Percentiles rank a stretch among this genome's conserved stretches.
Conservation (phyloP, 2,113 vertebrate genomes). For the Globicephala melas region DNA sequence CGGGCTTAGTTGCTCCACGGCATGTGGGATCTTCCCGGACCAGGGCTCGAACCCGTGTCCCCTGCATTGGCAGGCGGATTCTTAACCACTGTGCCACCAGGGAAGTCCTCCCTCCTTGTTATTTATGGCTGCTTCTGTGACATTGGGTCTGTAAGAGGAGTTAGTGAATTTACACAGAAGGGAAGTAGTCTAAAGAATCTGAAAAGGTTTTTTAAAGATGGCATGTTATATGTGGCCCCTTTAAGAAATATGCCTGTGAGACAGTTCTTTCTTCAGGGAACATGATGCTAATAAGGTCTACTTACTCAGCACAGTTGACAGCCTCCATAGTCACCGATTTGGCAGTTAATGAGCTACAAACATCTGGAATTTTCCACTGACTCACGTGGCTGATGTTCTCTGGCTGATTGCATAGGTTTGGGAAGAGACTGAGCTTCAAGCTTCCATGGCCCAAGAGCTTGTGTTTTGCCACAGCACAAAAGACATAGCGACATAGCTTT, state of each 20-base stretch:
- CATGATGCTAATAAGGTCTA: background rate
- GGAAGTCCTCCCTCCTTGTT: background rate
- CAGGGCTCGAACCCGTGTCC: no score
- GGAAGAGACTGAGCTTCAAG: slow-evolving; percentile 2
- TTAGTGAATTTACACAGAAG: background rate
- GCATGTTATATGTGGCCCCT: background rate
- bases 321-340: background rate
- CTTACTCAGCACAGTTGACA: background rate
- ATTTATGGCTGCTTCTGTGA: background rate
- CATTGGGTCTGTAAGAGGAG: background rate
- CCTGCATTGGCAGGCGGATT: no score
- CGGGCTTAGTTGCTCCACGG: no score
- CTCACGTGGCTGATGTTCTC: background rate
- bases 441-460: background rate
- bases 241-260: background rate
- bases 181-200: background rate
- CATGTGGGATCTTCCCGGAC: no score
- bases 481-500: background rate
- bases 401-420: background rate
- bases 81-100: no score
- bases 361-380: slow-evolving; percentile 40
- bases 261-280: background rate
- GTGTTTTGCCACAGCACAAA: slow-evolving; percentile 19
- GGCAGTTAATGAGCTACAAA: background rate
- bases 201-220: background rate